Evolutionary conservation across 2,888 invertebrate genomes (phyloP), one percentile per base, ranked within the genome.

Genomic region (Xylocampa areola): DNA sequence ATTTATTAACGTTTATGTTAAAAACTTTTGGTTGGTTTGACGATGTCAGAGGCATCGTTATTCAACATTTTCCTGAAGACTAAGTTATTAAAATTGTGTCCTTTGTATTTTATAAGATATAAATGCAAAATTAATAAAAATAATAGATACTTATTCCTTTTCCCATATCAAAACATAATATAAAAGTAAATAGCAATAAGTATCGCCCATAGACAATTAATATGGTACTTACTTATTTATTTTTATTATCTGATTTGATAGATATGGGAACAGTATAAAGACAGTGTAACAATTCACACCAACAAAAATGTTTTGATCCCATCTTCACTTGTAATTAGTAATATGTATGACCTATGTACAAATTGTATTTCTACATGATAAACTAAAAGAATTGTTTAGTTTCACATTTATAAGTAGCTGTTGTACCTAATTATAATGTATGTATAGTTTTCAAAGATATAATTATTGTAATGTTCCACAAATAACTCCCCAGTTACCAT

Each of bases 401-500:
- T 61, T 43, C 17, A 16, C 33, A 35, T 41, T 43, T 55, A 32
- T 25, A 19, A 51, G 35, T 44, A 48, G 54, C 64, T 57, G 55
- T 67, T 68, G 68, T 70, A 40, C 48, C 21, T 60, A 48, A 32
- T 58, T 35, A 23, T 63, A 58, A 39, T 41, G 14, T 43, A 44
- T 29, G 10, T 41, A 55, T 53, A 58, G 39, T 66, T 61, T 62
- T 57, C 16, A 54, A 59, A 49, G 33, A 53, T 60, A 53, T 60
- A 14, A 57, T 52, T 60, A 48, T 37, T 49, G 40, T 53, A 62
- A 57, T 55, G 21, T 54, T 51, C 41, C 51, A 48, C 32, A 62
- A 27, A 35, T 49, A 52, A 49, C 57, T 58, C 47, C 32, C 54
- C 48, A 67, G 67, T 74, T 72, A 74, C 74, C 72, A 64, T 74